phyloP scores from a whole-genome alignment of 2,113 vertebrate species.

The Anser brachyrhynchus region DNA sequence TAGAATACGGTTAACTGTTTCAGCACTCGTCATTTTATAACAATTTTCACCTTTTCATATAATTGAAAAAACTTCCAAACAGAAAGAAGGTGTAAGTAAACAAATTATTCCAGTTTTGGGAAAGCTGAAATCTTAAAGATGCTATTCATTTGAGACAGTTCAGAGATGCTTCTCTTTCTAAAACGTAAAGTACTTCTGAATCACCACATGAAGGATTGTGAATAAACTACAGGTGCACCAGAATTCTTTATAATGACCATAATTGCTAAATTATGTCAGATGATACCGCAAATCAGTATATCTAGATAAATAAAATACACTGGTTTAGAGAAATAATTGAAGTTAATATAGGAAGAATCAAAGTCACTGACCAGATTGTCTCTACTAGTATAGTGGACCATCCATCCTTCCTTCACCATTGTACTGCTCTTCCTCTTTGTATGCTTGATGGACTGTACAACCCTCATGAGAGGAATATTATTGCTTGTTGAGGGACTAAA shows the following conservation, averaged over 20 bases:
- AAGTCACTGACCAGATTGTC: constrained; percentile 92
- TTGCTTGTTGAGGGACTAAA: constrained; percentile 95
- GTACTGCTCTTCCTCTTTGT: constrained; percentile 98
- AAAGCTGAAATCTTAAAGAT: not conserved
- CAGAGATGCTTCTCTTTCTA: not conserved
- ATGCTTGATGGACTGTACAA: constrained; percentile 98
- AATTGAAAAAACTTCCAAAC: not conserved
- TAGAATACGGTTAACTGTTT: not conserved
- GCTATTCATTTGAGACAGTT: not conserved
- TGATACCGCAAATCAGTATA: not conserved
- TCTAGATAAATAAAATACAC: not conserved
- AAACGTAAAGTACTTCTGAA: not conserved
- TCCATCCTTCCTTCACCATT: constrained; percentile 98
- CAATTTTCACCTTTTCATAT: not conserved
- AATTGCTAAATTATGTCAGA: not conserved
- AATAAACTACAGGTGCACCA: not conserved
- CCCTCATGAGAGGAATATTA: constrained; percentile 98
- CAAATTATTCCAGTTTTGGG: not conserved
- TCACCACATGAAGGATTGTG: not conserved
- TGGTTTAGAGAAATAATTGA: not conserved
- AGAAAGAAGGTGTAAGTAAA: not conserved
- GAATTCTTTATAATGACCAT: not conserved
- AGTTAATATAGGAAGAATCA: not conserved
- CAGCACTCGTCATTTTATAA: not conserved
- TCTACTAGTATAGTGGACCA: constrained; percentile 97